Evolutionary conservation across 1,140 invertebrate genomes (phyloP), one percentile per base, ranked within the genome.

Genomic region (Drosophila kanapiae): DNA sequence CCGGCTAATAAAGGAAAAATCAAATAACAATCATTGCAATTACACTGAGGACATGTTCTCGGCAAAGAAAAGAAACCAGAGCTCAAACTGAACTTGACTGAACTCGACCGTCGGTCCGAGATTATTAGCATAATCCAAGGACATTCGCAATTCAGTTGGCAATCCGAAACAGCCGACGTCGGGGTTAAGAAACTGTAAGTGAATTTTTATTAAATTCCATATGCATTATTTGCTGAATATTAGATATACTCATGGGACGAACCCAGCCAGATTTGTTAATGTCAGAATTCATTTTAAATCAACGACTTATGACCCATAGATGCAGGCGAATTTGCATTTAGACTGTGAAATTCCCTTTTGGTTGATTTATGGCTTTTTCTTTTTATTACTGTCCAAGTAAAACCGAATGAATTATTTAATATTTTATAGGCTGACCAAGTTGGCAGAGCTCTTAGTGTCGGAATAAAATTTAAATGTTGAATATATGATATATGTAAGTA

Each of bases 21-120:
- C 69, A 72, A 72, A 75, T 62, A 54, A 75, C 57, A 75, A 49
- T 75, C 71, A 75, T 75, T 18, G 33, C 57, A 74, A 75, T 62
- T 75, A 54, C 71, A 74, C 13, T 33, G 8, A 27, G 33, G 10
- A 74, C 69, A 74, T 74, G 48, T 70, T 10, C 18, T 29, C 11
- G 5, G 16, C 11, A 16, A 27, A 48, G n/a, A 49, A 29, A 13
- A n/a, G 23, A 18, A 53, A 18, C 33, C 45, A 68, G 13, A 13
- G 42, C 43, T 6, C n/a, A n/a, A 63, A 40, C 13, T 63, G 33
- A 75, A 75, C 69, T 35, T 18, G n/a, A 5, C 53, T 74, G 53
- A 72, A 72, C 69, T 9, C 63, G 54, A 29, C 49, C 38, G 48
- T 29, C 18, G 43, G 47, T 31, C 43, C 27, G 8, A 71, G 43